phyloP scores from a whole-genome alignment of 2,888 invertebrate species.

The Acanthosepion pharaonis region DNA sequence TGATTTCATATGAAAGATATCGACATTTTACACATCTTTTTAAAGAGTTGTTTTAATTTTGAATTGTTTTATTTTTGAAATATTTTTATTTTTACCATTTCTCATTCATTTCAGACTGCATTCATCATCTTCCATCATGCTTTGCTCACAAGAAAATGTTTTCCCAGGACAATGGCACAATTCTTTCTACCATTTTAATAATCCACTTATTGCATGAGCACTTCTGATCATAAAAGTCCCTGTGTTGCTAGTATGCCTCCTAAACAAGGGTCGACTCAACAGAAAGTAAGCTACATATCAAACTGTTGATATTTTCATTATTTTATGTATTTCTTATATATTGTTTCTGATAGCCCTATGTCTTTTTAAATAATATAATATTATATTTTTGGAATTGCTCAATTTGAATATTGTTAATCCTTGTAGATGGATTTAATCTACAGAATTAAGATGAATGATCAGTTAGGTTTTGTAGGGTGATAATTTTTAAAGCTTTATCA shows the following conservation, averaged over 20 bases:
- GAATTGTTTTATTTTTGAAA: background rate
- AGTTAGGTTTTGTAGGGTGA: too few species aligned
- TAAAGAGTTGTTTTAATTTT: background rate
- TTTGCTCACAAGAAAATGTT: constrained; percentile 5
- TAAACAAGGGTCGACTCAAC: background rate
- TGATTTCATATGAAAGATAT: background rate
- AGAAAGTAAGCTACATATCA: constrained; percentile 4
- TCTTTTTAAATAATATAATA: too few species aligned
- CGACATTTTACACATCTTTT: background rate
- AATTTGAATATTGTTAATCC: too few species aligned
- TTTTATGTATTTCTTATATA: background rate
- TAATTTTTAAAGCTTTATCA: too few species aligned
- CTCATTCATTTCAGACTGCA: background rate
- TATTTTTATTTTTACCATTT: background rate
- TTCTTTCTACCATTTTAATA: background rate
- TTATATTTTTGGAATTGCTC: too few species aligned
- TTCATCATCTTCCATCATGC: constrained; percentile 14
- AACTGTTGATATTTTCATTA: background rate
- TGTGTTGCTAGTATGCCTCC: background rate
- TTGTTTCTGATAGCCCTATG: too few species aligned
- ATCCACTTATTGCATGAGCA: constrained; percentile 33
- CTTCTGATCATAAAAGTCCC: background rate
- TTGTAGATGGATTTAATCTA: too few species aligned
- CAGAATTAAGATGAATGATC: too few species aligned
- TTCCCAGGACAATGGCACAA: background rate